Percentiles rank a stretch among this genome's conserved stretches.
These are phyloP conservation scores for Abrostola triplasia DNA, from an alignment of 2,888 invertebrate genomes.

Conservation along the genomic window DNA sequence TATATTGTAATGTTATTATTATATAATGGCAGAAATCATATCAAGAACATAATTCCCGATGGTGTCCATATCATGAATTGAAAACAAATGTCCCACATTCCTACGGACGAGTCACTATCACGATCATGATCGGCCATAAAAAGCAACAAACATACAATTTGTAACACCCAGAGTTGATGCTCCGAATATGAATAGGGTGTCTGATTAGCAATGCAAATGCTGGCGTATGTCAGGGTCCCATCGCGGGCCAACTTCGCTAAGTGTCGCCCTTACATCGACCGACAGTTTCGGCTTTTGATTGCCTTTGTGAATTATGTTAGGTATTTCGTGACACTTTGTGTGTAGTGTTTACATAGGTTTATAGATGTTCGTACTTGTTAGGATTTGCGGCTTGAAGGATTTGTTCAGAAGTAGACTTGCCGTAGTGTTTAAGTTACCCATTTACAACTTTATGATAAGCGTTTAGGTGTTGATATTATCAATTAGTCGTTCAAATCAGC, in stretches of 20 bases:
- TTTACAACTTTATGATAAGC: background rate
- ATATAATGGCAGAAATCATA: no score
- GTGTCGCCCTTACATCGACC: constrained; percentile 55
- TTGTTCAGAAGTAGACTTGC: background rate
- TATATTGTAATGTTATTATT: no score
- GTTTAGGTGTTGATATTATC: background rate
- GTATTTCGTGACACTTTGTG: constrained; percentile 40
- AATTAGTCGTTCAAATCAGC: background rate
- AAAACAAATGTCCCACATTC: constrained; percentile 12
- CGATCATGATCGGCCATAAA: constrained; percentile 40
- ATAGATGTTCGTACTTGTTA: constrained; percentile 18
- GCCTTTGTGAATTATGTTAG: constrained; percentile 58
- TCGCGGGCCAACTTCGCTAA: constrained; percentile 53
- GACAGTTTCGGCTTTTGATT: constrained; percentile 57
- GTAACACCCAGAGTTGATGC: constrained; percentile 38
- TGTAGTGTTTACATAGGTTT: constrained; percentile 35
- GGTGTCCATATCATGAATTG: no score
- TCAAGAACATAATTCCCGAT: no score
- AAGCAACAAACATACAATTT: constrained; percentile 52
- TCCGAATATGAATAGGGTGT: constrained; percentile 53
- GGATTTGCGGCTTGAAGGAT: constrained; percentile 8
- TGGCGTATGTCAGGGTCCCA: constrained; percentile 52
- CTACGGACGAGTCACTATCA: constrained; percentile 29
- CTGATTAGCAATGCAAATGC: constrained; percentile 65
- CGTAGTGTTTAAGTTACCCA: background rate